A percentile compares a stretch with the other conserved stretches of the same genome.
phyloP scores from a whole-genome alignment of 2,797 vertebrate species.

The Calcarius lapponicus region DNA sequence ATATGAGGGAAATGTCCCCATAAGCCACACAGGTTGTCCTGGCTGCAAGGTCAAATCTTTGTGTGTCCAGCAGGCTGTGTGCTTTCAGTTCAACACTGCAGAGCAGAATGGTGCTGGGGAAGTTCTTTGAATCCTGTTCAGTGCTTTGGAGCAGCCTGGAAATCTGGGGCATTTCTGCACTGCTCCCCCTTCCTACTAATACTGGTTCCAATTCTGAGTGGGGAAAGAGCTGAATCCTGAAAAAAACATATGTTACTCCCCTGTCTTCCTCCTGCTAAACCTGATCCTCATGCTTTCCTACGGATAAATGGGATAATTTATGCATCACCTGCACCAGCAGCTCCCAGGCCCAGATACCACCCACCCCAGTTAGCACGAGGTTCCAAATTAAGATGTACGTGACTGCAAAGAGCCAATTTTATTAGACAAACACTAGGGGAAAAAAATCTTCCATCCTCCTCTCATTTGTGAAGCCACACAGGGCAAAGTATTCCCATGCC shows the following conservation, averaged over 20 bases:
- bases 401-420: slow-evolving; percentile 11
- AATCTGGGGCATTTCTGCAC: background rate
- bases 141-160: background rate
- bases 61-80: background rate
- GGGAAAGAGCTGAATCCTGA: background rate
- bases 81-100: background rate
- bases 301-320: background rate
- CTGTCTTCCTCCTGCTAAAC: background rate
- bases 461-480: background rate
- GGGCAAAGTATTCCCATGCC: background rate
- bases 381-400: background rate
- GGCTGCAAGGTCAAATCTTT: background rate
- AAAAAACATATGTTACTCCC: background rate
- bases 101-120: background rate
- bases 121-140: background rate
- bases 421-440: background rate
- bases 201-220: background rate
- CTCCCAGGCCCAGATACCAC: background rate
- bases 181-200: background rate
- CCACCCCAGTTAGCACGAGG: background rate
- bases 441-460: background rate
- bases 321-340: background rate
- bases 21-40: background rate
- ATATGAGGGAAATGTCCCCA: background rate
- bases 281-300: background rate